Base-by-base conservation (phyloP, 2,888 invertebrate species). In the Drosophila infuscata region DNA sequence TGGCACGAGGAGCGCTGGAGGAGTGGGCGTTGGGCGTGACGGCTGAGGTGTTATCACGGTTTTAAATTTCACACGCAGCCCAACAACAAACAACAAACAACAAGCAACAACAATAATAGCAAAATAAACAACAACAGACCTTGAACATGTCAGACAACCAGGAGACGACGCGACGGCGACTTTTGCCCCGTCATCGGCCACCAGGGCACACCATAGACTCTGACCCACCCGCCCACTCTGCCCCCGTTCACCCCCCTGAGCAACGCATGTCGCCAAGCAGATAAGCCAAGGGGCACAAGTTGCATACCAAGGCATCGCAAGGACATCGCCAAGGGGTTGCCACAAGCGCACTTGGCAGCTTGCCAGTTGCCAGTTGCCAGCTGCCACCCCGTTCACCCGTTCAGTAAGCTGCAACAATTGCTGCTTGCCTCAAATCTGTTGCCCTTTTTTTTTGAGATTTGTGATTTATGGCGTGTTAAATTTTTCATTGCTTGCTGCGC, bases 51-150 rank as follows among this genome's bases (percentile, higher is more conserved):
- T 90, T 90, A 91, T 90, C 91, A 89, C 64, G 85, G 90, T 91
- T 89, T 90, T 87, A 91, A 90, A 90, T 90, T 90, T 91, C 91
- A 90, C 91, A 91, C 91, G 83, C 91, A 81, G 85, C 63, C 53
- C 83, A 70, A 70, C 75, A 74, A 65, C 62, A 70, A 41, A 35
- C 43, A 49, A 65, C 35, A 66, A 3, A 11, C 20, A 29, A 20
- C 33, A 35, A 52, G 33, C 20, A 53, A 73, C 74, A 74, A 35
- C 35, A 68, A 74, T 61, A 53, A 35, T 25, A 35, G 35, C 30
- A 36, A 51, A 54, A 46, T 12, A 20, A 20, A 46, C 46, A 57
- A 61, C 75, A 57, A 46, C 76, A 79, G 88, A 82, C 91, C 91
- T 91, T 91, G 90, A 91, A 91, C 82, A 84, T 91, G 88, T 87